Conservation (phyloP, 2,888 invertebrate genomes). For the Salpingus planirostris region DNA sequence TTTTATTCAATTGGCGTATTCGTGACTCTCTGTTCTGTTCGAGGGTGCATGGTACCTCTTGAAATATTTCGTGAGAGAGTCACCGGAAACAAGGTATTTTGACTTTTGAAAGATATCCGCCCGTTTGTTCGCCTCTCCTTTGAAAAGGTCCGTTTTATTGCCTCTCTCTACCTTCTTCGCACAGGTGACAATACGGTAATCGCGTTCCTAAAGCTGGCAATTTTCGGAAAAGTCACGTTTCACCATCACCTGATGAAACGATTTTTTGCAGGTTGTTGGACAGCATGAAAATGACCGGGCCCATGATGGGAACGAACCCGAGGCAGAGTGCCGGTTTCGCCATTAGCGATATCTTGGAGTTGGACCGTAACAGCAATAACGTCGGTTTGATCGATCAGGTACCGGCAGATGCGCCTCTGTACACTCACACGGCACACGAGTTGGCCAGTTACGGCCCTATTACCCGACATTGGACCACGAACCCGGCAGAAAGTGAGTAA, state of each 20-base stretch:
- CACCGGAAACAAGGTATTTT: constrained; percentile 10
- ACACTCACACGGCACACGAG: constrained; percentile 24
- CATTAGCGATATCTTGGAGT: constrained; percentile 86
- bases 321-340: constrained; percentile 73
- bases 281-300: constrained; percentile 69
- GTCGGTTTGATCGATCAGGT: constrained; percentile 37
- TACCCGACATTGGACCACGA: constrained; percentile 32
- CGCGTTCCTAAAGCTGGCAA: constrained; percentile 34
- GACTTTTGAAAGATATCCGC: constrained; percentile 7
- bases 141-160: constrained; percentile 15
- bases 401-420: constrained; percentile 32
- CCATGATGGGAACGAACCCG: constrained; percentile 41
- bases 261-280: constrained; percentile 71
- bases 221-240: constrained; percentile 40
- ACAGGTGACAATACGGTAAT: constrained; percentile 35
- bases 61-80: constrained; percentile 1
- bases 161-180: too few relatives aligned
- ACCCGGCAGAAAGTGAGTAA: constrained; percentile 31
- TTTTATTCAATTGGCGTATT: too few relatives aligned
- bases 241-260: too few relatives aligned
- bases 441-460: constrained; percentile 24
- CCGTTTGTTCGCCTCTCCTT: constrained; percentile 10
- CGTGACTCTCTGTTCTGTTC: background rate
- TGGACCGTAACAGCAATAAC: constrained; percentile 58
- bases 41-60: background rate